These are phyloP conservation scores for Alethe diademata DNA, from an alignment of 2,113 vertebrate species.

Conservation along the genomic window DNA sequence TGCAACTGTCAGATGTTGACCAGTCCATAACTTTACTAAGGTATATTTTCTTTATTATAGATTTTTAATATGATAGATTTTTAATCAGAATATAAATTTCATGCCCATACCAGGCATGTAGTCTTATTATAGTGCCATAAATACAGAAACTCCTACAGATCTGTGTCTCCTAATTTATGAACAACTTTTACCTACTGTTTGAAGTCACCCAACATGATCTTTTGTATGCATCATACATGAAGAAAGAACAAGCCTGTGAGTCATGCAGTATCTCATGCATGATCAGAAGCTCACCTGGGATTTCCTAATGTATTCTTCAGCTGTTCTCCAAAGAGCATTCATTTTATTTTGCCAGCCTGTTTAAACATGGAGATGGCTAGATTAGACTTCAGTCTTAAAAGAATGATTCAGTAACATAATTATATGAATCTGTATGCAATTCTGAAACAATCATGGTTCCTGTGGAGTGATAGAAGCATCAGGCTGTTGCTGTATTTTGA, in stretches of 20 bases:
- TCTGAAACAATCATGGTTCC: background rate
- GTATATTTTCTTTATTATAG: background rate
- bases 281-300: background rate
- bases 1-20: background rate
- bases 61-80: background rate
- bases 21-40: background rate
- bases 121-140: background rate
- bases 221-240: constrained; percentile 15
- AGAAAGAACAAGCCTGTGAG: background rate
- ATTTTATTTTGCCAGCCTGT: background rate
- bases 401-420: background rate
- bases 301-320: background rate
- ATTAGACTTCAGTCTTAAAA: background rate
- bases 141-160: background rate
- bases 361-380: background rate
- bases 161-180: background rate
- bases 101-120: background rate
- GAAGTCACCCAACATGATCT: background rate
- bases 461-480: background rate
- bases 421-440: background rate
- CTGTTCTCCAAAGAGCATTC: background rate
- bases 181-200: background rate
- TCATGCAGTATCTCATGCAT: background rate
- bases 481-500: background rate
- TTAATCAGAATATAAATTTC: background rate